Evolutionary conservation across 2,797 vertebrate species (phyloP), one percentile per base, ranked within the genome.

Genomic region (Lutjanus argentimaculatus): DNA sequence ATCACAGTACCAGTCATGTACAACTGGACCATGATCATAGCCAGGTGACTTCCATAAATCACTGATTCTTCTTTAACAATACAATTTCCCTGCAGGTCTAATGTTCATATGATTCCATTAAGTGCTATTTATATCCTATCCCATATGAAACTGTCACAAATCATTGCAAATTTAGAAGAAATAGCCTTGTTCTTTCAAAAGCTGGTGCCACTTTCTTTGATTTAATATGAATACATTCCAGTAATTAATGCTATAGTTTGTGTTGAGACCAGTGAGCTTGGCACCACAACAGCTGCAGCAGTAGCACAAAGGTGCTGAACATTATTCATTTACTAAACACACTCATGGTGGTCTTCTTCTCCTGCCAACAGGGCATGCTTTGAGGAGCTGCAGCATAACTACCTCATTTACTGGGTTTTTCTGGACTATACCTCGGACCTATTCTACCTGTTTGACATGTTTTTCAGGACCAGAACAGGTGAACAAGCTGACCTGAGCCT

Each of bases 1-100:
- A 99, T 99, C 91, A 96, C 97, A 25, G 30, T 99, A 64, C 98
- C 98, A 16, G 97, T 99, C 84, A 99, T 99, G 98, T 99, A 99
- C 95, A 99, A 99, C 90, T 99, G 98, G 98, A 98, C 97, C 53
- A 96, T 97, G 95, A 94, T 99, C 83, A 98, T 99, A 55, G 98
- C 97, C 84, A 98, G 98, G 98, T 99, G 91, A 95, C 66, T 42
- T 43, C 19, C 14, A 10, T 15, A 43, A 55, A 67, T 48, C 12
- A 66, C 1, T 43, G 3, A 58, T n/a, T 73, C 19, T 55, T 62
- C 13, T 11, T 42, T 8, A 68, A 17, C 61, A 62, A 8, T 40
- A 12, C 45, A 49, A 13, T 65, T 62, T 67, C 7, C 22, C 49
- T 42, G 15, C 17, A 16, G 49, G 9, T 64, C 52, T 67, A 49